A percentile compares a stretch with the other conserved stretches of the same genome.
These are phyloP conservation scores for Helicoverpa armigera DNA, from an alignment of 1,140 invertebrate genomes.

Conservation along the genomic window DNA sequence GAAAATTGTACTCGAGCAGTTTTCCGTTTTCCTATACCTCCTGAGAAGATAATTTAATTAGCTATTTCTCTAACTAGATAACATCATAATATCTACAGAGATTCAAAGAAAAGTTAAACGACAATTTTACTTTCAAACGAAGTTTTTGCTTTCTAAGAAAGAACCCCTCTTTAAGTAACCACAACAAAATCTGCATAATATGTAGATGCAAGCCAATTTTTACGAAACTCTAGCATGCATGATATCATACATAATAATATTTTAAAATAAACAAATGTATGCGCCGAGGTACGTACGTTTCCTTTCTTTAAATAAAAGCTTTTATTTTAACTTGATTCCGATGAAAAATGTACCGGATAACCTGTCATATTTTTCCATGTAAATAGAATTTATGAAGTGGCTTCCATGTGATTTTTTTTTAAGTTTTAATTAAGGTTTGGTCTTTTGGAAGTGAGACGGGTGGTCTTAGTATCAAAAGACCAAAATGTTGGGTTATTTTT, in stretches of 20 bases:
- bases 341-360: conserved; percentile 47
- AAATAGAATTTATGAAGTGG: conserved; percentile 16
- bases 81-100: not conserved
- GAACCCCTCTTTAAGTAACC: conserved; percentile 23
- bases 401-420: not conserved
- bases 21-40: no score
- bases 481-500: no score
- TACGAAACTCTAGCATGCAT: conserved; percentile 52
- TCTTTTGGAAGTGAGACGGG: not conserved
- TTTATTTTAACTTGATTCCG: conserved; percentile 18
- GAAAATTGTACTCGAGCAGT: not conserved
- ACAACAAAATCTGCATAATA: conserved; percentile 64
- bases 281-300: not conserved
- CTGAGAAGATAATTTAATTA: no score
- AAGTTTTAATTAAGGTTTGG: no score
- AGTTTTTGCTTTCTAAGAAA: not conserved
- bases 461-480: not conserved
- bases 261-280: conserved; percentile 52
- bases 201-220: conserved; percentile 65
- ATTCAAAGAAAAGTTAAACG: not conserved
- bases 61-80: no score
- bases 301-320: conserved; percentile 31
- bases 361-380: conserved; percentile 26
- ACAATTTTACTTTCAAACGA: not conserved
- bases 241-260: conserved; percentile 51